These are phyloP conservation scores for Venusia cambrica DNA, from an alignment of 2,888 invertebrate genomes.

Conservation along the genomic window DNA sequence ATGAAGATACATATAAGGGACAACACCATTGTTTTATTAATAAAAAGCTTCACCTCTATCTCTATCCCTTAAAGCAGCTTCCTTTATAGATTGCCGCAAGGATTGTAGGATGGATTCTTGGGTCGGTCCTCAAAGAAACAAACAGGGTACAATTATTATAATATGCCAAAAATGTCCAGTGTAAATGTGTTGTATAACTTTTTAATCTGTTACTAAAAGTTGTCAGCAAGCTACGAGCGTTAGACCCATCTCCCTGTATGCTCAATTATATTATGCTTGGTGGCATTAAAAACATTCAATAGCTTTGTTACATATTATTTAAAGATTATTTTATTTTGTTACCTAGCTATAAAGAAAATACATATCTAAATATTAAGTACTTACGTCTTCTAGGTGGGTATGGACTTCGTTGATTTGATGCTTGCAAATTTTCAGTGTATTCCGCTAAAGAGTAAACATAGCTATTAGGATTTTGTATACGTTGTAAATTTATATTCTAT, in stretches of 20 bases:
- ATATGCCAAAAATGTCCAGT: constrained; percentile 28
- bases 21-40: constrained; percentile 38
- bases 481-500: background rate
- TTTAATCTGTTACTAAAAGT: constrained; percentile 1
- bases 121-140: constrained; percentile 62
- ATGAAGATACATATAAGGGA: constrained; percentile 16
- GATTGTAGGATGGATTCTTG: constrained; percentile 63
- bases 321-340: background rate
- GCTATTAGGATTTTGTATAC: too few species aligned
- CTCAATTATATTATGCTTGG: constrained; percentile 4
- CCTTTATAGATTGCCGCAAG: constrained; percentile 60
- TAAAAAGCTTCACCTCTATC: constrained; percentile 57
- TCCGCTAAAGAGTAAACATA: constrained; percentile 24
- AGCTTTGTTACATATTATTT: constrained; percentile 7
- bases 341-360: background rate
- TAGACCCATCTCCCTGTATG: too few species aligned
- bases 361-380: constrained; percentile 48
- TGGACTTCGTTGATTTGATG: constrained; percentile 92
- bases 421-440: constrained; percentile 89
- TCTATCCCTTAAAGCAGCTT: constrained; percentile 60
- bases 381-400: constrained; percentile 92
- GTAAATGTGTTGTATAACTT: constrained; percentile 24
- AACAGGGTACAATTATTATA: constrained; percentile 40
- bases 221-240: too few species aligned
- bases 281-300: constrained; percentile 10